phyloP scores from a whole-genome alignment of 2,888 invertebrate species.

The Lochmaea crataegi region DNA sequence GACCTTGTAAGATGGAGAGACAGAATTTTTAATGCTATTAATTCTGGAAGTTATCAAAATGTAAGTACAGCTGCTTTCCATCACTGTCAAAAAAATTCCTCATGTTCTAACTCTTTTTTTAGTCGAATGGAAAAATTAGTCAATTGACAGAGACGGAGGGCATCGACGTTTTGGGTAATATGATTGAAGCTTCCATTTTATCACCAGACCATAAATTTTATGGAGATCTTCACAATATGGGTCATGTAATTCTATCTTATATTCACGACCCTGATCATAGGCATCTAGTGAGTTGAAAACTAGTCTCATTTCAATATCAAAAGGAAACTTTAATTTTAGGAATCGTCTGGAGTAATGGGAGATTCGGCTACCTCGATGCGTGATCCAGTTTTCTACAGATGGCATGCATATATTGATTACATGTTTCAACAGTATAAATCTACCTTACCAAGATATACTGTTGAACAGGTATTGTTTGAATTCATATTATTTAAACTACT shows the following conservation, averaged over 20 bases:
- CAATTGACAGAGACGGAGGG: constrained; percentile 75
- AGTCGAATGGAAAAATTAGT: not conserved
- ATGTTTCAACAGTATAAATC: constrained; percentile 81
- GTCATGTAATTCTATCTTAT: constrained; percentile 81
- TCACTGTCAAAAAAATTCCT: too few relatives aligned
- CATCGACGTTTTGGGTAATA: constrained; percentile 83
- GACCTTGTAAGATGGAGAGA: constrained; percentile 82
- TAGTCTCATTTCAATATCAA: not conserved
- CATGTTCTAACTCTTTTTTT: too few relatives aligned
- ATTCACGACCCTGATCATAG: constrained; percentile 85
- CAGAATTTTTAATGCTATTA: constrained; percentile 78
- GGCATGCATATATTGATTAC: constrained; percentile 84
- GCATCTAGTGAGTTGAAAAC: constrained; percentile 69
- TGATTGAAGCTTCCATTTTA: constrained; percentile 79
- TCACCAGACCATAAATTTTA: constrained; percentile 78
- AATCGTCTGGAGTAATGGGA: constrained; percentile 86
- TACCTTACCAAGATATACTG: constrained; percentile 74
- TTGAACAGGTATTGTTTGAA: constrained; percentile 66
- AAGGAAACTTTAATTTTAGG: constrained; percentile 65
- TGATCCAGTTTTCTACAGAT: constrained; percentile 88
- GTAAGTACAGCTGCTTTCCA: too few relatives aligned
- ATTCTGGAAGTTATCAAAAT: constrained; percentile 70
- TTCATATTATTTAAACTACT: too few relatives aligned
- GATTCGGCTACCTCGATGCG: constrained; percentile 88
- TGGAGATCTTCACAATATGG: constrained; percentile 86